Conservation (phyloP, 2,113 vertebrate species). For the Castor canadensis region DNA sequence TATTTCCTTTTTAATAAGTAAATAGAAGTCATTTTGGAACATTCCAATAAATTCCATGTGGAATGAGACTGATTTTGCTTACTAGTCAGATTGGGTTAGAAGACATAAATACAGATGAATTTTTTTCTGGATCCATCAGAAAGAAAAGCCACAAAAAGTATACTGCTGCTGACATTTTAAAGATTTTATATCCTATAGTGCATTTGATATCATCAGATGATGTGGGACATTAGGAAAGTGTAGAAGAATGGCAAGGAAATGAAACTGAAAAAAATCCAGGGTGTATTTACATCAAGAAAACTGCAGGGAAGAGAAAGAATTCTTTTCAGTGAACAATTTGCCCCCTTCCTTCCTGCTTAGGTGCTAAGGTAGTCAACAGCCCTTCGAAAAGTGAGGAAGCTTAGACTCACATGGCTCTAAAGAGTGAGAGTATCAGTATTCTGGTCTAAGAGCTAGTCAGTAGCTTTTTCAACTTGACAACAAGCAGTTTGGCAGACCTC, state of each 20-base stretch:
- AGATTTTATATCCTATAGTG: background rate
- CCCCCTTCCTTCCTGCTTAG: slow-evolving; percentile 22
- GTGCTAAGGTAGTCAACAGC: background rate
- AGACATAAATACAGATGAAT: slow-evolving; percentile 35
- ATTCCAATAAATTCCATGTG: slow-evolving; percentile 36
- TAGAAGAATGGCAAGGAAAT: background rate
- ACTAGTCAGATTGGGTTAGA: slow-evolving; percentile 30
- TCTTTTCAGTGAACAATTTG: background rate
- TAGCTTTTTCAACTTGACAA: slow-evolving; percentile 29
- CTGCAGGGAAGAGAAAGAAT: slow-evolving; percentile 42
- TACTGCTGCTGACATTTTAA: background rate
- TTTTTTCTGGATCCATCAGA: slow-evolving; percentile 24
- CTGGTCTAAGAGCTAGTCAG: background rate
- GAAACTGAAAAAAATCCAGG: background rate
- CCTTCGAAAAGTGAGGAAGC: slow-evolving; percentile 9
- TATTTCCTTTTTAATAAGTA: slow-evolving; percentile 28
- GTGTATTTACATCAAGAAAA: slow-evolving; percentile 13
- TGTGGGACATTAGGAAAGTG: background rate
- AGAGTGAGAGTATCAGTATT: background rate
- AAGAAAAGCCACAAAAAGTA: slow-evolving; percentile 8
- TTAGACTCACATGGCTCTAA: slow-evolving; percentile 2
- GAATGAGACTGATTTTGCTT: slow-evolving; percentile 45
- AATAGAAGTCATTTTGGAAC: slow-evolving; percentile 23
- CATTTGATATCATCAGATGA: slow-evolving; percentile 2
- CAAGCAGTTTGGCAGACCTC: background rate